Conservation (phyloP, 2,888 invertebrate species). For the Catocala sponsa region DNA sequence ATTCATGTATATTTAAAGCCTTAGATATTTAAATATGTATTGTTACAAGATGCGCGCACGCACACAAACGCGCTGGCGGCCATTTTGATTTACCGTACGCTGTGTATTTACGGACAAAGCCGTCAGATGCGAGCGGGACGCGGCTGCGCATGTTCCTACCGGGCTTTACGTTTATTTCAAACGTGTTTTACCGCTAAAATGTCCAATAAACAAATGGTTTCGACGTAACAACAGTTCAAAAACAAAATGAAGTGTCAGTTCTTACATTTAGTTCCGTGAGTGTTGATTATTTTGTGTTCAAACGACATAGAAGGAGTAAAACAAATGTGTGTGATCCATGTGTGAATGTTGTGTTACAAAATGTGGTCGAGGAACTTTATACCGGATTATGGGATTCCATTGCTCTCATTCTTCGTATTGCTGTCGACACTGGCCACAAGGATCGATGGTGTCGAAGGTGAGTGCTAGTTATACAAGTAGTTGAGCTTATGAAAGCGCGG, state of each 20-base stretch:
- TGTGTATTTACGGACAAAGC: conserved; percentile 88
- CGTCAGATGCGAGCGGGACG: conserved; percentile 88
- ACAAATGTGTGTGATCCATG: conserved; percentile 88
- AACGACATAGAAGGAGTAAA: conserved; percentile 84
- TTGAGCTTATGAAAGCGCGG: conserved; percentile 85
- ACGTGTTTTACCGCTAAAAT: conserved; percentile 87
- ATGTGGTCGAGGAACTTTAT: conserved; percentile 91
- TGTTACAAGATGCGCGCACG: conserved; percentile 76
- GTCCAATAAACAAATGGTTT: conserved; percentile 74
- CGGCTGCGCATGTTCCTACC: conserved; percentile 86
- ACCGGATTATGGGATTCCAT: conserved; percentile 91
- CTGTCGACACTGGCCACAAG: conserved; percentile 80
- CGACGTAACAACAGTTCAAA: conserved; percentile 81
- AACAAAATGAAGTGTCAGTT: conserved; percentile 88
- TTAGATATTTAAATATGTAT: conserved; percentile 54
- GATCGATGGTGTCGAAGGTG: conserved; percentile 88
- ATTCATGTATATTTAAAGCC: conserved; percentile 37
- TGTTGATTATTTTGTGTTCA: conserved; percentile 80
- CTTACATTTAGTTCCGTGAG: conserved; percentile 87
- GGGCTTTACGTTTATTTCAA: conserved; percentile 75
- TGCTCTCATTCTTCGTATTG: conserved; percentile 81
- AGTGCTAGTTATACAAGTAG: conserved; percentile 72
- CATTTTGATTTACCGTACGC: conserved; percentile 87
- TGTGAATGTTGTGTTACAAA: conserved; percentile 89
- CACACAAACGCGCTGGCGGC: conserved; percentile 78